Evolutionary conservation across 30 jellyfish, hydroid and myxozoan genomes (phyloP).

Genomic region (Phacellophora camtschatica): DNA sequence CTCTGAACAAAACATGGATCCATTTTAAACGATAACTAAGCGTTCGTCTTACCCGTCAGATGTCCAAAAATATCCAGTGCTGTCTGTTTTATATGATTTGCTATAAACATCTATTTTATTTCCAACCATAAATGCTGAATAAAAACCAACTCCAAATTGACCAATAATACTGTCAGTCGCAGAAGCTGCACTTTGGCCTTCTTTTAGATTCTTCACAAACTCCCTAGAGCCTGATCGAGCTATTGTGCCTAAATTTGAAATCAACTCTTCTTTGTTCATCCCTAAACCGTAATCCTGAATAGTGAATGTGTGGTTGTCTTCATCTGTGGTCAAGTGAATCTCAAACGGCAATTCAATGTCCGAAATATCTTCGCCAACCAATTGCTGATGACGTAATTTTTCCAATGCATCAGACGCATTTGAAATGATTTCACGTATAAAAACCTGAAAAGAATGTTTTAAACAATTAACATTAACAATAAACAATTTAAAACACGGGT

Average conservation of each 20-base stretch:
- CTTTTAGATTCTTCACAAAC: constrained; percentile 61
- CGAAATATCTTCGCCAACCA: constrained; percentile 64
- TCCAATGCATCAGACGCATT: constrained; percentile 94
- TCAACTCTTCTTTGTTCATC: constrained; percentile 82
- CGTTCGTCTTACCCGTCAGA: constrained; percentile 94
- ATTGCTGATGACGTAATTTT: constrained; percentile 80
- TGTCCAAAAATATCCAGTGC: constrained; percentile 84
- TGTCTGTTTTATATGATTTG: constrained; percentile 68
- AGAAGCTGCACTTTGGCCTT: constrained; percentile 24
- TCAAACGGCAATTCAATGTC: constrained; percentile 84
- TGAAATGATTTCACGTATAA: constrained; percentile 89
- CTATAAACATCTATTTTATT: constrained; percentile 84
- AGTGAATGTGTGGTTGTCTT: constrained; percentile 77
- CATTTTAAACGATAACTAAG: too few relatives aligned
- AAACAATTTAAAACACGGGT: neutral
- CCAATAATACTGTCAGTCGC: constrained; percentile 83
- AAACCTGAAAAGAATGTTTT: constrained; percentile 41
- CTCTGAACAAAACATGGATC: too few relatives aligned
- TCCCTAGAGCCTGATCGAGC: constrained; percentile 95
- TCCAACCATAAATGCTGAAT: constrained; percentile 93
- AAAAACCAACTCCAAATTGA: constrained; percentile 95
- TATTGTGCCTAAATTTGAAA: constrained; percentile 85
- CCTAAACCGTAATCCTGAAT: constrained; percentile 95
- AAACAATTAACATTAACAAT: neutral
- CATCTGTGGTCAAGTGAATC: constrained; percentile 90